Percentiles rank a stretch among this genome's conserved stretches.
Evolutionary conservation across 2,888 invertebrate species (phyloP).

Genomic region (Polietes domitor): DNA sequence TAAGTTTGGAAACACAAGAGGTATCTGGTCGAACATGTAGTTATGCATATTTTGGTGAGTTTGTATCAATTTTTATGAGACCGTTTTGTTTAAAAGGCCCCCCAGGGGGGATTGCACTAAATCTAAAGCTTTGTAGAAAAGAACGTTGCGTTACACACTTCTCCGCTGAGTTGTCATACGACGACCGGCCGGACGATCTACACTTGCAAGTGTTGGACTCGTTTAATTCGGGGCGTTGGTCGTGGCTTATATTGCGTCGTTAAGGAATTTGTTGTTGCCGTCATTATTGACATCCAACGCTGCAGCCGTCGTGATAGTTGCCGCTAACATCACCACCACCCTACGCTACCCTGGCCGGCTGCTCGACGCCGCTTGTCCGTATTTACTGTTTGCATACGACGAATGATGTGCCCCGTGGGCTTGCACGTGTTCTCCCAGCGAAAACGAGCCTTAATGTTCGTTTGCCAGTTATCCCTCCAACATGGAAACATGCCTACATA

Average conservation of each 20-base stretch:
- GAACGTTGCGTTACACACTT: slow-evolving; percentile 22
- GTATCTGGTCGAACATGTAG: no score
- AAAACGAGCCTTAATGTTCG: slow-evolving; percentile 22
- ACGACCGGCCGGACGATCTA: background rate
- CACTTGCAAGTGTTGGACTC: slow-evolving; percentile 54
- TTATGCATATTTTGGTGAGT: no score
- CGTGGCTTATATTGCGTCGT: slow-evolving; percentile 65
- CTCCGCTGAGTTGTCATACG: background rate
- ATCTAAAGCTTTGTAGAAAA: background rate
- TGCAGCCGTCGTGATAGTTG: slow-evolving; percentile 48
- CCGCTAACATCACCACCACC: slow-evolving; percentile 49
- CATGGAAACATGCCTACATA: background rate
- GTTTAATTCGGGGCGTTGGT: slow-evolving; percentile 60
- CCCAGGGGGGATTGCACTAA: slow-evolving; percentile 47
- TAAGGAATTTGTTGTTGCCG: slow-evolving; percentile 69
- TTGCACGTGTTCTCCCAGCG: slow-evolving; percentile 78
- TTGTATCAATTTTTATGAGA: background rate
- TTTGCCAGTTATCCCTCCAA: slow-evolving; percentile 36
- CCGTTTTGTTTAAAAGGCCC: slow-evolving; percentile 39
- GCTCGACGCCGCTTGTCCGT: slow-evolving; percentile 74
- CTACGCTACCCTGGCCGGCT: slow-evolving; percentile 3
- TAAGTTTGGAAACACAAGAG: no score
- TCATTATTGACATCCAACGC: slow-evolving; percentile 59
- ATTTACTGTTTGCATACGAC: slow-evolving; percentile 72
- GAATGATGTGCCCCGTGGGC: slow-evolving; percentile 78